These are phyloP conservation scores for Scomberomorus guttatus DNA, from an alignment of 2,797 vertebrate species.

Conservation along the genomic window DNA sequence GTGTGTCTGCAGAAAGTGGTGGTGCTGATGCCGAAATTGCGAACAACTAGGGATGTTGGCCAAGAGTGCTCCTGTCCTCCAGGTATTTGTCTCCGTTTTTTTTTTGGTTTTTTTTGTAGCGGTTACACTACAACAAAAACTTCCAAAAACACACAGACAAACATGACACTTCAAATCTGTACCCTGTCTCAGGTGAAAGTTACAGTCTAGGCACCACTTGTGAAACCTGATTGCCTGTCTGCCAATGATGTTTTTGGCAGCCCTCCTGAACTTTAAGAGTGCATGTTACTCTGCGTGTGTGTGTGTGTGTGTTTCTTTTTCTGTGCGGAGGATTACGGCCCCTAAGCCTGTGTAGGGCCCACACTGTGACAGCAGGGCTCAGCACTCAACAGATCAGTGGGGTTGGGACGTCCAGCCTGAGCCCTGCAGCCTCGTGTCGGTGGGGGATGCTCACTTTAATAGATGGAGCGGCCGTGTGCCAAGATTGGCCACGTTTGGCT, in stretches of 20 bases:
- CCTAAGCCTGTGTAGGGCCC: constrained; percentile 19
- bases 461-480: constrained; percentile 63
- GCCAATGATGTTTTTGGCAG: constrained; percentile 23
- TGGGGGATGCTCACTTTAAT: constrained; percentile 66
- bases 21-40: constrained; percentile 86
- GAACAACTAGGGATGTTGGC: constrained; percentile 88
- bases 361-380: constrained; percentile 41
- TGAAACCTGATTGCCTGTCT: constrained; percentile 29
- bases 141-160: constrained; percentile 23
- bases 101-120: no score
- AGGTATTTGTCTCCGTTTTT: constrained; percentile 85
- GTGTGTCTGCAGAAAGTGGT: constrained; percentile 86
- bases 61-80: constrained; percentile 92
- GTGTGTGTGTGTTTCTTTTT: constrained; percentile 7
- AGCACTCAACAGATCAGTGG: constrained; percentile 54
- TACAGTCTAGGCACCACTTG: constrained; percentile 1
- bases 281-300: neutral
- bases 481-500: constrained; percentile 65
- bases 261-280: constrained; percentile 2
- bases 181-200: neutral
- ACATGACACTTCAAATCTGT: neutral
- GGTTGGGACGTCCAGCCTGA: constrained; percentile 44
- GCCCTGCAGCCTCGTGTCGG: constrained; percentile 48
- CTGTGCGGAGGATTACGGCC: constrained; percentile 17
- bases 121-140: neutral